Evolutionary conservation across 2,797 vertebrate genomes (phyloP).

Genomic region (Amblyopsis hoosieri): DNA sequence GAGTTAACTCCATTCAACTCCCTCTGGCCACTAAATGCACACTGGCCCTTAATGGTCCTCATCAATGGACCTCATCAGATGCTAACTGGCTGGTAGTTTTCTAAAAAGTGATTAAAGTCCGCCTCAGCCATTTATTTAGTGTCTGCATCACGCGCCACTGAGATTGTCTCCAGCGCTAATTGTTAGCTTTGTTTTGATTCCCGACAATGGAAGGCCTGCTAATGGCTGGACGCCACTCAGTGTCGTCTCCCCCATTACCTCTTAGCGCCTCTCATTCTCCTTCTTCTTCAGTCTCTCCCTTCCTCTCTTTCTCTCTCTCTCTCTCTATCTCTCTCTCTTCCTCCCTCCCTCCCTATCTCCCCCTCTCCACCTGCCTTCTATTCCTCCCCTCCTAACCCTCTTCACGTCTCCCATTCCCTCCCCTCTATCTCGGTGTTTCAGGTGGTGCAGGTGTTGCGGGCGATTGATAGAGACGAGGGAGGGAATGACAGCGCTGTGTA

Average conservation of each 20-base stretch:
- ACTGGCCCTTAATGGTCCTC: not conserved
- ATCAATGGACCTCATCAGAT: conserved; percentile 24
- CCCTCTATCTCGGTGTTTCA: conserved; percentile 57
- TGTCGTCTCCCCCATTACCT: conserved; percentile 45
- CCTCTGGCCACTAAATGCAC: too few relatives aligned
- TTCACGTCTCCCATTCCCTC: conserved; percentile 40
- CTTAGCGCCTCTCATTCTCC: conserved; percentile 23
- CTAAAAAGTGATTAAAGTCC: conserved; percentile 26
- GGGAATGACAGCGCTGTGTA: conserved; percentile 86
- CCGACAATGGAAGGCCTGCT: conserved; percentile 38
- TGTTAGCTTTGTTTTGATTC: conserved; percentile 64
- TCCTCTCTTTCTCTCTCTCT: not conserved
- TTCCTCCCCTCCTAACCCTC: conserved; percentile 46
- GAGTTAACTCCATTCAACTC: too few relatives aligned
- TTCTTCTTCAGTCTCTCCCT: conserved; percentile 2
- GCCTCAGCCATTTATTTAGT: conserved; percentile 40
- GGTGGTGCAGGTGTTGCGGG: conserved; percentile 89
- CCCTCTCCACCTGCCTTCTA: conserved; percentile 7
- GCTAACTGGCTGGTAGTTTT: conserved; percentile 35
- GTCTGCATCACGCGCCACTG: conserved; percentile 40
- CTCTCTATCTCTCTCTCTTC: not conserved
- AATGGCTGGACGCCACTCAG: conserved; percentile 56
- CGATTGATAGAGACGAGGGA: conserved; percentile 87
- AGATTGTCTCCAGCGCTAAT: conserved; percentile 50
- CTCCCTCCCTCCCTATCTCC: conserved; percentile 14